Evolutionary conservation across 2,888 invertebrate species (phyloP), one percentile per base, ranked within the genome.

Genomic region (Serripes groenlandicus): DNA sequence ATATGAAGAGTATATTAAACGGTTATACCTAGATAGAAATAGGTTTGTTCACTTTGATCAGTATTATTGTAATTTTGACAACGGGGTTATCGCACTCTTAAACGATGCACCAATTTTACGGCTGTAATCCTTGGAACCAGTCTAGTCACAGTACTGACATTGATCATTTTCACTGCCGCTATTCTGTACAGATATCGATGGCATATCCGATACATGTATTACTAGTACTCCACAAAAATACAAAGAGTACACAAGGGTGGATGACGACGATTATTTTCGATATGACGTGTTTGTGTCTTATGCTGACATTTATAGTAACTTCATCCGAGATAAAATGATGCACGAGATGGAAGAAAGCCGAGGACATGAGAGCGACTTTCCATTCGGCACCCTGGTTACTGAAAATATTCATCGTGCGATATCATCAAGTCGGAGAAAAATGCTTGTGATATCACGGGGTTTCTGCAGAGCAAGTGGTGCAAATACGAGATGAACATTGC

Each of bases 371-470:
- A 58, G 81, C 5, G 84, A 87, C 72, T 81, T 84, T 49, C 62
- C 52, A 26, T 64, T 72, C 3, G 86, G 82, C 1, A 69, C 75
- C 11, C 70, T 66, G 21, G 75, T 87, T 18, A 75, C 66, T 42
- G 84, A 81, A 3, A 87, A 84, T 35, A 87, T 87, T 28, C 56
- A 79, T 30, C 37, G 77, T 32, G 86, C 84, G 1, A 78, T 87
- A 5, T 71, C 76, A 35, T 74, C 72, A 26, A 78, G 78, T n/a
- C 42, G 71, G 4, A 82, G 75, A 56, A 82, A 84, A 11, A 18
- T 87, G 32, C 69, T 84, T 28, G 21, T 84, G 2, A 42, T 87
- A 56, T 78, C 84, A 9, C 49, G 3, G 58, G 35, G 32, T 87
- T 84, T 72, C 35, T 84, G 21, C 52, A 52, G 3, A 84, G 84